Evolutionary conservation across 2,797 vertebrate genomes (phyloP), one percentile per base, ranked within the genome.

Genomic region (Poecilia velifera): DNA sequence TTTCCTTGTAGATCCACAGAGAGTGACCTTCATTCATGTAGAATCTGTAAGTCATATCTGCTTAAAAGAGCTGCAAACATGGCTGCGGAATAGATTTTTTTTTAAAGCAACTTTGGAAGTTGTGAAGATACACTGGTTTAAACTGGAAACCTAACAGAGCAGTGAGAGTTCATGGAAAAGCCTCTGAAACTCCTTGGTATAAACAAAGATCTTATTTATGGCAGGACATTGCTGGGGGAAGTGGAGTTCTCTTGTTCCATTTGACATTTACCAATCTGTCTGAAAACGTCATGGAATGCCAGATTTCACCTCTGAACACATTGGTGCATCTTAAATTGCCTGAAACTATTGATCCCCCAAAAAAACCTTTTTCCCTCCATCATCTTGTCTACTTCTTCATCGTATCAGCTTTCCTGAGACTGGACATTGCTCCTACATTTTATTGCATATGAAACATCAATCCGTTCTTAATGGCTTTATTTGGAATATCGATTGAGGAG

Each of bases 211-310:
- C 82, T 79, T 72, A 82, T 72, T 82, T 74, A 78, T 90, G 91
- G 87, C 88, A 80, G 91, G 92, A 88, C 84, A 91, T 93, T 91
- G 91, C 89, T 87, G 90, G 79, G 79, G 77, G 81, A 79, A 85
- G 80, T 80, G 81, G 82, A 90, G 84, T 89, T 83, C 88, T 86
- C 91, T 92, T 89, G 91, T 90, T 94, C 91, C 87, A 86, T 84
- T 85, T 96, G 94, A 95, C 94, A 95, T 96, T 96, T 95, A 92
- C 90, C 88, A 93, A 86, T 87, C 86, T 79, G 79, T 88, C 83
- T 87, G 92, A 93, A 96, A 96, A 96, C 95, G 95, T 95, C 94
- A 95, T 57, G 76, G 92, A 95, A 95, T 95, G 92, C 90, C 94
- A 95, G 88, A 89, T 90, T 93, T 91, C 93, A 92, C 92, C 88